Base-by-base conservation (phyloP, 2,888 invertebrate species). In the Acronicta aceris region DNA sequence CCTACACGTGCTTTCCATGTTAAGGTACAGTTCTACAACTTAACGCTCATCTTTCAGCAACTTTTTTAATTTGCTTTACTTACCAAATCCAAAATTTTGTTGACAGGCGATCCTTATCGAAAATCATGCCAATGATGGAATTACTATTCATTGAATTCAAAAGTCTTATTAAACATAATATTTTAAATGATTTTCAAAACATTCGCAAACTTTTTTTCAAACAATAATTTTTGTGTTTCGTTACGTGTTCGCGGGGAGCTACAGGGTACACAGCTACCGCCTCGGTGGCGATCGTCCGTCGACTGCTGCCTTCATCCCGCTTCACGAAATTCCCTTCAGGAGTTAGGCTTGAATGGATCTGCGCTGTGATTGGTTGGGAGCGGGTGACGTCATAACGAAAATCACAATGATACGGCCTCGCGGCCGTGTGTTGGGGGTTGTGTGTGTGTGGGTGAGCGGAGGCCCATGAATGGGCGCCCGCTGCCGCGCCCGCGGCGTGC, bases 381-480 rank as follows among this genome's bases (percentile, higher is more conserved):
- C 77, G 73, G 74, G 95, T 97, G 97, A 97, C 97, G 97, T 97
- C 96, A 97, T 95, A 86, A 95, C 96, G 96, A 90, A 91, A 92
- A 92, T 91, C 85, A 85, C 86, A 85, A 88, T 96, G 96, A 96
- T 96, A 95, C 95, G 95, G 81, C 54, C 65, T 63, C 51, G 65
- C 21, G 79, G 59, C 53, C 53, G 72, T 79, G 86, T 84, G 83
- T 77, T 54, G 48, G 81, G 15, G 71, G 65, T 60, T 71, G 76
- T 64, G 75, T 41, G 61, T 79, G 85, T 87, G 89, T 89, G 90
- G 66, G 90, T 82, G 89, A 71, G 71, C 59, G 61, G 59, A 71
- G 78, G 71, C 71, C 79, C 87, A 91, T 92, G 91, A 92, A 92
- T 93, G 92, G 92, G 86, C 84, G 83, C 77, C 78, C 66, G 74